phyloP scores from a whole-genome alignment of 2,888 invertebrate genomes.

The Ormia ochracea region DNA sequence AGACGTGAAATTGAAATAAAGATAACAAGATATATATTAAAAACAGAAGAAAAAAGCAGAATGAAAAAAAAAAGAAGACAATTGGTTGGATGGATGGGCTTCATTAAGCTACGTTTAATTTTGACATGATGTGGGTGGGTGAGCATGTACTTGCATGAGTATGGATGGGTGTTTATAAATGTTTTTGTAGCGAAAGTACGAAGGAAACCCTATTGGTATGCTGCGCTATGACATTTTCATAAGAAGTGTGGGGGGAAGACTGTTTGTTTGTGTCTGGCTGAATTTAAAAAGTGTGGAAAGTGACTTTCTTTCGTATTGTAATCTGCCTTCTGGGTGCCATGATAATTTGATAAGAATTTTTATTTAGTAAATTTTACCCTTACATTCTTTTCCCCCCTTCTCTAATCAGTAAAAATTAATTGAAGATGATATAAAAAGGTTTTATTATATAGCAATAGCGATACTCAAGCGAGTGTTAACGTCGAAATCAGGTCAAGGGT shows the following conservation, averaged over 20 bases:
- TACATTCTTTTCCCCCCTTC: neutral
- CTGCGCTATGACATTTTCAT: neutral
- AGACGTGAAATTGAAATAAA: neutral
- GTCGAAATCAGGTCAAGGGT: conserved; percentile 53
- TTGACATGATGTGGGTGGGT: neutral
- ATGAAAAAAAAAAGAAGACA: neutral
- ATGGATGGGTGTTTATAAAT: no score
- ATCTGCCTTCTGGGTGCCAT: conserved; percentile 45
- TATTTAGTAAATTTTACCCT: conserved; percentile 1
- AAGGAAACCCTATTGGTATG: neutral
- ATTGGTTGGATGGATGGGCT: neutral
- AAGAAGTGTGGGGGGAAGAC: neutral
- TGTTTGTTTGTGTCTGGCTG: neutral
- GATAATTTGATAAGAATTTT: conserved; percentile 49
- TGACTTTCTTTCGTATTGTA: neutral
- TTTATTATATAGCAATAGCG: conserved; percentile 14
- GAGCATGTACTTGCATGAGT: no score
- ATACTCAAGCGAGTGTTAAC: neutral
- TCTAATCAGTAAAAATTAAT: conserved; percentile 29
- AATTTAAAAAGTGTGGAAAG: neutral
- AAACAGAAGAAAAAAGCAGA: no score
- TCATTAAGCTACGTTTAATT: neutral
- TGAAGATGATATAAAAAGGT: conserved; percentile 39
- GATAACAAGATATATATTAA: conserved; percentile 18
- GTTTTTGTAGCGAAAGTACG: no score